Base-by-base conservation (phyloP, 2,113 vertebrate genomes). In the Setophaga coronata region DNA sequence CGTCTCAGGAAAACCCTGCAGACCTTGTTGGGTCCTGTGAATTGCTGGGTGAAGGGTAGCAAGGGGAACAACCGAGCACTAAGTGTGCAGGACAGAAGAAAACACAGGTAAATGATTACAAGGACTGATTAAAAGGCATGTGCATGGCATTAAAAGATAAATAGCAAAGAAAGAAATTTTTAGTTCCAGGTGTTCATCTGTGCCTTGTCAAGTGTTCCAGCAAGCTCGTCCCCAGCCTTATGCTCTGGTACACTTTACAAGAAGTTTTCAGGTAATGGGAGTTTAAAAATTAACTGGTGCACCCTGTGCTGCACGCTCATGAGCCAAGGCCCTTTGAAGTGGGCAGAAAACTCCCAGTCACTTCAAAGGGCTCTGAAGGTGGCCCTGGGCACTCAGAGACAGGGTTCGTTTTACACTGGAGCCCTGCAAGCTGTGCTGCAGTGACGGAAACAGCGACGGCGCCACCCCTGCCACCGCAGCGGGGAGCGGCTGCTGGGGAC, bases 201-300 rank as follows among this genome's bases (percentile, higher is more conserved):
- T 87, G 50, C 64, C 50, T 81, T 23, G 42, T 80, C 71, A 92
- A 87, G 51, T 58, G 69, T 56, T 92, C 82, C 88, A 90, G 72
- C 65, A 73, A 90, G 54, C 67, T 81, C 0, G 18, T 90, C 82
- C 74, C 45, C 17, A 5, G 42, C 71, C 76, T 40, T 61, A 93
- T 5, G 72, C 91, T 97, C 80, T 0, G 0, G 67, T 93, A 92
- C 89, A 78, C 89, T 89, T 96, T 78, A 87, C 72, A 95, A 86
- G 67, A 88, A 78, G 86, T 58, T 70, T 90, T 89, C 72, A 70
- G 69, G 77, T 95, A 93, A 95, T 90, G 51, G 19, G 67, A 62
- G 94, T 66, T 97, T 96, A 97, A 95, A 97, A 89, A 97, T 96
- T 97, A 97, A 95, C 96, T 10, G 60, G 76, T 92, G 89, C 47